Evolutionary conservation across 2,888 invertebrate species (phyloP).

Genomic region (Temnothorax ravouxi): DNA sequence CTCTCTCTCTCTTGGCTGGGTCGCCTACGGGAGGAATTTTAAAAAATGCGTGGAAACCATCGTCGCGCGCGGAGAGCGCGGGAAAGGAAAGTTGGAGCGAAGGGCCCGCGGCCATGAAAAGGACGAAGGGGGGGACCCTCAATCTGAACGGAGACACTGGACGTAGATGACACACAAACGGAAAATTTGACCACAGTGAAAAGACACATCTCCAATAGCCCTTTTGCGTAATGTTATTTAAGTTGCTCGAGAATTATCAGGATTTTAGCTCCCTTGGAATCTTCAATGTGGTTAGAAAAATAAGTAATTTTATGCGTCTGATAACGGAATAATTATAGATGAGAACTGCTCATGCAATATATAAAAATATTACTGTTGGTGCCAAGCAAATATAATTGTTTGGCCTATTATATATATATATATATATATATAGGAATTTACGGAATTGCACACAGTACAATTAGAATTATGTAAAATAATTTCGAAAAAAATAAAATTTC

Average conservation of each 20-base stretch:
- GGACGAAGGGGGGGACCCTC: background rate
- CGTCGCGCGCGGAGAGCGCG: constrained; percentile 53
- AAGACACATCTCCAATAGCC: background rate
- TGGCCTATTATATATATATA: background rate
- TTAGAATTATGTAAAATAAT: background rate
- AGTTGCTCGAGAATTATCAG: background rate
- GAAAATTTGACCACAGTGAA: background rate
- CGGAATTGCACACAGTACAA: background rate
- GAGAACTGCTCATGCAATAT: background rate
- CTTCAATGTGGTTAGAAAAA: background rate
- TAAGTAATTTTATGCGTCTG: background rate
- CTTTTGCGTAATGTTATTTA: background rate
- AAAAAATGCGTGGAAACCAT: constrained; percentile 50
- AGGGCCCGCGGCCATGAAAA: background rate
- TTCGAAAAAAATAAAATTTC: constrained; percentile 1
- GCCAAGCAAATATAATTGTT: background rate
- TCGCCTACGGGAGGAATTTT: constrained; percentile 52
- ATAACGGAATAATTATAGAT: background rate
- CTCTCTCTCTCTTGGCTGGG: constrained; percentile 18
- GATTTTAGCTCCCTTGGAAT: background rate
- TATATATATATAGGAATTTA: background rate
- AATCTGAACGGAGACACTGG: background rate
- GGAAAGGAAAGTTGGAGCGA: constrained; percentile 39
- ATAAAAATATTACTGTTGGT: background rate
- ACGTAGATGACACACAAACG: constrained; percentile 13